Evolutionary conservation across 2,113 vertebrate genomes (phyloP).

Genomic region (Zosterops pallidus): DNA sequence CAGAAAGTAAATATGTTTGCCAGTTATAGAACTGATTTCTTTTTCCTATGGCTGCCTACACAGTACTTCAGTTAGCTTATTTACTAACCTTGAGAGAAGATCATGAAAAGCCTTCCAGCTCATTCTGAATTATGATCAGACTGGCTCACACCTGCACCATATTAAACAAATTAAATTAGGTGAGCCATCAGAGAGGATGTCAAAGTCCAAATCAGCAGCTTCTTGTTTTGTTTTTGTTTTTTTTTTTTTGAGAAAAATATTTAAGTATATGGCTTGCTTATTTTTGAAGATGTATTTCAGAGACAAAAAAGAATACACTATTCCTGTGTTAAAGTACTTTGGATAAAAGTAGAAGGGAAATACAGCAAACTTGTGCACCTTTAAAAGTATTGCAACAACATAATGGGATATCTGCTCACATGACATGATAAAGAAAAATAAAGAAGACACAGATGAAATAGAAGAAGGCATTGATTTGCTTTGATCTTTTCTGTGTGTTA

Average conservation of each 20-base stretch:
- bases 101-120: not conserved
- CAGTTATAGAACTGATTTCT: not conserved
- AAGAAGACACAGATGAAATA: not conserved
- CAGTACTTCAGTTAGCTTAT: constrained; percentile 1
- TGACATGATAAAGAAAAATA: not conserved
- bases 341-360: not conserved
- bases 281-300: not conserved
- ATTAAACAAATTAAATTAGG: constrained; percentile 14
- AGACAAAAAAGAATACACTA: not conserved
- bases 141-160: not conserved
- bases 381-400: not conserved
- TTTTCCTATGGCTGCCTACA: not conserved
- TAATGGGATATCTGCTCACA: not conserved
- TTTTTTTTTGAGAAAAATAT: not conserved
- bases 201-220: not conserved
- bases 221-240: too few species aligned
- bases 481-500: not conserved
- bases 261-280: not conserved
- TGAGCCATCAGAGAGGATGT: not conserved
- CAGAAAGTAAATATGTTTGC: not conserved
- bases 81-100: constrained; percentile 7
- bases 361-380: not conserved
- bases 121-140: not conserved
- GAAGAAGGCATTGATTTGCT: not conserved
- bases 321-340: not conserved